A percentile compares a stretch with the other conserved stretches of the same genome.
These are phyloP conservation scores for Yponomeuta sedellus DNA, from an alignment of 2,888 invertebrate genomes.

Conservation along the genomic window DNA sequence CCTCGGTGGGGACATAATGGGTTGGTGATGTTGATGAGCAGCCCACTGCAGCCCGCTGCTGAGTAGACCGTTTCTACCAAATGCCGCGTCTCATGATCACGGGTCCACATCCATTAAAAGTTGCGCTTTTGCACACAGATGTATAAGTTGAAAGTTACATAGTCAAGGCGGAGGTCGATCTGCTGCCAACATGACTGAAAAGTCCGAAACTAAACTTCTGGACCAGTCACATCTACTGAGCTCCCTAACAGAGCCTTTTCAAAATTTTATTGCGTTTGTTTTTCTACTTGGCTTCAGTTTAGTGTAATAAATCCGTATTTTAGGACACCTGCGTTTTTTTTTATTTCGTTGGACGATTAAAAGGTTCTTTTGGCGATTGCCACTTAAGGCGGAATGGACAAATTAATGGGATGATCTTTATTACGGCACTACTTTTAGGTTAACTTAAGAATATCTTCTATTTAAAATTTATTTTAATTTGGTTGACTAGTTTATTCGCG, in stretches of 20 bases:
- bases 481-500: too few relatives aligned
- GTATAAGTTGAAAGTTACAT: too few relatives aligned
- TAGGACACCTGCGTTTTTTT: conserved; percentile 36
- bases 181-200: not conserved
- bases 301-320: conserved; percentile 42
- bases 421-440: not conserved
- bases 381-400: not conserved
- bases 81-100: too few relatives aligned
- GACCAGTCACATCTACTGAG: not conserved
- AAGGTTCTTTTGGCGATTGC: conserved; percentile 3
- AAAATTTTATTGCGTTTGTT: conserved; percentile 53
- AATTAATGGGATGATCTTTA: not conserved
- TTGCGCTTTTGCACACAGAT: too few relatives aligned
- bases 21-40: too few relatives aligned
- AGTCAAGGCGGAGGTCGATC: not conserved
- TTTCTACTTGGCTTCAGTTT: conserved; percentile 46
- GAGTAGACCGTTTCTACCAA: too few relatives aligned
- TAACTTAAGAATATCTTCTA: not conserved
- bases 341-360: conserved; percentile 11
- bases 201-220: not conserved
- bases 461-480: not conserved
- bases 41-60: too few relatives aligned
- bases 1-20: too few relatives aligned
- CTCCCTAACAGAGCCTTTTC: conserved; percentile 37
- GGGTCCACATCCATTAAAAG: too few relatives aligned